Percentiles rank a stretch among this genome's conserved stretches.
phyloP scores from a whole-genome alignment of 30 jellyfish, hydroid and myxozoan genomes.

The Hydra vulgaris region DNA sequence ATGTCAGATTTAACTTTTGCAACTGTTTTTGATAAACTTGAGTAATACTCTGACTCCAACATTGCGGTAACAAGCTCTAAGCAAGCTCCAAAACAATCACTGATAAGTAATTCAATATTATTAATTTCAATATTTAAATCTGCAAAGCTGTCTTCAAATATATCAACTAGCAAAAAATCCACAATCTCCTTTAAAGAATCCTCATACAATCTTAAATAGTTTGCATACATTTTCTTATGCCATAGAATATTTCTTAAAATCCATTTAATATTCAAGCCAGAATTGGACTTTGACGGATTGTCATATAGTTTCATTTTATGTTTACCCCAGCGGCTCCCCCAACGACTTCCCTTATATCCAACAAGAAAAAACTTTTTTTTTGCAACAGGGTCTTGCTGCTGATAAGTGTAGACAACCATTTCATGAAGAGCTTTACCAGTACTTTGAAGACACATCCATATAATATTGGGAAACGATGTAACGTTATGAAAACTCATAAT shows the following conservation, averaged over 20 bases:
- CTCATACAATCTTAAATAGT: slow-evolving; percentile 17
- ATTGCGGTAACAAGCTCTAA: slow-evolving; percentile 22
- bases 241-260: slow-evolving; percentile 11
- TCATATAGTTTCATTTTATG: slow-evolving; percentile 2
- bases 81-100: slow-evolving; percentile 16
- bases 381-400: background rate
- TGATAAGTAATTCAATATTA: background rate
- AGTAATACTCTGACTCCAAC: slow-evolving; percentile 4
- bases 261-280: slow-evolving; percentile 20
- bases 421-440: background rate
- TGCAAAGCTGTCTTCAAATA: slow-evolving; percentile 2
- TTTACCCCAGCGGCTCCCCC: background rate
- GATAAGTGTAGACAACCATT: background rate
- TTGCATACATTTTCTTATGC: slow-evolving; percentile 20
- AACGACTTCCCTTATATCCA: background rate
- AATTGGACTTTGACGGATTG: background rate
- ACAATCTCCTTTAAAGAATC: slow-evolving; percentile 22
- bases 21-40: background rate
- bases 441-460: background rate
- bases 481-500: background rate
- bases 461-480: background rate
- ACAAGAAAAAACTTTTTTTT: slow-evolving; percentile 4
- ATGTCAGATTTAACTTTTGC: background rate
- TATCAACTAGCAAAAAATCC: slow-evolving; percentile 13
- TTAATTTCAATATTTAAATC: background rate